These are phyloP conservation scores for Drosophila jambulina DNA, from an alignment of 1,140 invertebrate genomes.

Conservation along the genomic window DNA sequence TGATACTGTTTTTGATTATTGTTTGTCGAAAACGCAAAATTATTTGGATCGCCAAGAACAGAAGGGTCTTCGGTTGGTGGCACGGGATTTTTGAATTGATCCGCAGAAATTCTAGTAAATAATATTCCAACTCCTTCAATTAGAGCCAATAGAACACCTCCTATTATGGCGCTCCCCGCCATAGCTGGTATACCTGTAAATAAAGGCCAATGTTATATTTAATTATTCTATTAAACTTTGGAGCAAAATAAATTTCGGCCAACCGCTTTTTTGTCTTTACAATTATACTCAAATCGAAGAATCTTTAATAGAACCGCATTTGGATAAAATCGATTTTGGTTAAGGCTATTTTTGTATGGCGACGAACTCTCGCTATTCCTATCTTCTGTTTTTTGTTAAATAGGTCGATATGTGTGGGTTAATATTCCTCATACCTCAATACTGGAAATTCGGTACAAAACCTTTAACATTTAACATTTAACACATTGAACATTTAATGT, in stretches of 20 bases:
- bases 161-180: constrained; percentile 39
- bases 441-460: too few relatives aligned
- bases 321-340: too few relatives aligned
- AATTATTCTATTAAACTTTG: neutral
- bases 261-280: too few relatives aligned
- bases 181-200: constrained; percentile 37
- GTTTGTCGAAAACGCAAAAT: constrained; percentile 23
- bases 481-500: too few relatives aligned
- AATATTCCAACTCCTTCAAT: constrained; percentile 43
- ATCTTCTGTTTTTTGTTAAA: too few relatives aligned
- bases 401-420: too few relatives aligned
- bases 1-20: constrained; percentile 38
- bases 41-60: constrained; percentile 32
- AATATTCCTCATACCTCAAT: too few relatives aligned
- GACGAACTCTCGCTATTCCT: too few relatives aligned
- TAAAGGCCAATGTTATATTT: neutral
- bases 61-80: constrained; percentile 36
- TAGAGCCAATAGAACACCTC: constrained; percentile 34
- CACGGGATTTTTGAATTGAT: constrained; percentile 34
- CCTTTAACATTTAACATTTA: too few relatives aligned
- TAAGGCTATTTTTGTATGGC: too few relatives aligned
- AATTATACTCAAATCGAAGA: too few relatives aligned
- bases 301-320: too few relatives aligned
- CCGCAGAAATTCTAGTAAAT: constrained; percentile 40
- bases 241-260: neutral